These are phyloP conservation scores for Tadarida brasiliensis DNA, from an alignment of 2,797 vertebrate species.

Conservation along the genomic window DNA sequence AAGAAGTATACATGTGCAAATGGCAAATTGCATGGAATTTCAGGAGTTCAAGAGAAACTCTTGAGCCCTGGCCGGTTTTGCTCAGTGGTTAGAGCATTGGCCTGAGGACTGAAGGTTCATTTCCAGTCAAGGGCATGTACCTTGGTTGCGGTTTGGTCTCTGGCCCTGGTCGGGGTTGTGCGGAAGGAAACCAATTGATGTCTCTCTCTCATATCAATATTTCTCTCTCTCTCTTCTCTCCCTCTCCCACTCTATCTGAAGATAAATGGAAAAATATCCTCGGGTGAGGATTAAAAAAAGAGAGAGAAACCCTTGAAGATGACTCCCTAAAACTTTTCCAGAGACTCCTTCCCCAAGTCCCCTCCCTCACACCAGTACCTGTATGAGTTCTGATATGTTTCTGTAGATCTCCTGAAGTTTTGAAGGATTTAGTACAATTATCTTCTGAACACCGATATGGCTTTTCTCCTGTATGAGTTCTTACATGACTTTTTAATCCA, in stretches of 20 bases:
- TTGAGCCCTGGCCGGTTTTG: too few relatives aligned
- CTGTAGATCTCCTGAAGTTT: slow-evolving; percentile 99
- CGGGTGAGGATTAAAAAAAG: too few relatives aligned
- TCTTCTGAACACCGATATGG: slow-evolving; percentile 98
- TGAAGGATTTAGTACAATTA: slow-evolving; percentile 98
- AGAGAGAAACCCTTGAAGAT: not conserved
- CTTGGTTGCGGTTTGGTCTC: too few relatives aligned
- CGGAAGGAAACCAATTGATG: too few relatives aligned
- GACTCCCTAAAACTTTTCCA: not conserved
- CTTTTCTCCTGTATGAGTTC: slow-evolving; percentile 99
- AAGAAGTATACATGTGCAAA: not conserved
- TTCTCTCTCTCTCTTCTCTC: too few relatives aligned
- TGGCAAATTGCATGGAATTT: not conserved
- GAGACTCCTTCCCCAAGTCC: not conserved
- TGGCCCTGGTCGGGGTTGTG: too few relatives aligned
- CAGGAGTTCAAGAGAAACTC: not conserved
- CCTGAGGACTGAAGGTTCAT: too few relatives aligned
- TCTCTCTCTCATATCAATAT: too few relatives aligned
- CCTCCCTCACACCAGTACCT: slow-evolving; percentile 88
- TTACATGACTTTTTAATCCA: slow-evolving; percentile 97
- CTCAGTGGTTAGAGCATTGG: too few relatives aligned
- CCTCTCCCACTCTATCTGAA: too few relatives aligned
- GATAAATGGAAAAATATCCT: too few relatives aligned
- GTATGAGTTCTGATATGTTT: slow-evolving; percentile 99
- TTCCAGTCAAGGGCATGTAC: too few relatives aligned